Evolutionary conservation across 2,888 invertebrate species (phyloP).

Genomic region (Nephrocerus scutellatus): DNA sequence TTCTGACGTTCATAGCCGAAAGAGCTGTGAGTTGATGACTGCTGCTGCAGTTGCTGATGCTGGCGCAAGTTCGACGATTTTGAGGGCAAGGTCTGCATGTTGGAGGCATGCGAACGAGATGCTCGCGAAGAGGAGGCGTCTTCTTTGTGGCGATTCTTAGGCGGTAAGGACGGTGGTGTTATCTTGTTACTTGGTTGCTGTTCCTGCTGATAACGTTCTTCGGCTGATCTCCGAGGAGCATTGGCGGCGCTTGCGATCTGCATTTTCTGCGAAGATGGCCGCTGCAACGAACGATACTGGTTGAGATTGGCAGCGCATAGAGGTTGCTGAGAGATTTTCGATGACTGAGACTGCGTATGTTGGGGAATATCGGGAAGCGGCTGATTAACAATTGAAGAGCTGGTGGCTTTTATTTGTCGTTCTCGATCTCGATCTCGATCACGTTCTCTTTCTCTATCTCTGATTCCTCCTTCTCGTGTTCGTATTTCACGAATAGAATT

Average conservation of each 20-base stretch:
- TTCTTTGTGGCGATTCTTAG: conserved; percentile 46
- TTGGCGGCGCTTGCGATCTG: conserved; percentile 27
- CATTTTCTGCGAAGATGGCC: conserved; percentile 46
- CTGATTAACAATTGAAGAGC: conserved; percentile 48
- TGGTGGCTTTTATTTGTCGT: too few relatives aligned
- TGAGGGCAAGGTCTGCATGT: conserved; percentile 43
- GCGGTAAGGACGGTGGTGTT: conserved; percentile 44
- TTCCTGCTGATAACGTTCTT: conserved; percentile 21
- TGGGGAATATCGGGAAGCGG: conserved; percentile 48
- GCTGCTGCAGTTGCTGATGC: conserved; percentile 26
- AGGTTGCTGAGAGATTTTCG: conserved; percentile 46
- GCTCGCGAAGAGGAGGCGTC: conserved; percentile 29
- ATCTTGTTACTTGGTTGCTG: conserved; percentile 19
- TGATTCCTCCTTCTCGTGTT: conserved; percentile 1
- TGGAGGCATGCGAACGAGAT: conserved; percentile 37
- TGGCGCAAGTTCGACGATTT: conserved; percentile 42
- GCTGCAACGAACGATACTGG: conserved; percentile 56
- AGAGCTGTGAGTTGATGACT: conserved; percentile 31
- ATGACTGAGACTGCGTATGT: conserved; percentile 24
- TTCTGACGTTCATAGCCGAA: conserved; percentile 39
- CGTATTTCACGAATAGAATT: too few relatives aligned
- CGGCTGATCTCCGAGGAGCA: conserved; percentile 17
- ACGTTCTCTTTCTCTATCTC: too few relatives aligned
- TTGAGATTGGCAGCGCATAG: conserved; percentile 48
- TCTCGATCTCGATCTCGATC: too few relatives aligned